Conservation (phyloP, 2,888 invertebrate species). For the Pristionchus exspectatus region DNA sequence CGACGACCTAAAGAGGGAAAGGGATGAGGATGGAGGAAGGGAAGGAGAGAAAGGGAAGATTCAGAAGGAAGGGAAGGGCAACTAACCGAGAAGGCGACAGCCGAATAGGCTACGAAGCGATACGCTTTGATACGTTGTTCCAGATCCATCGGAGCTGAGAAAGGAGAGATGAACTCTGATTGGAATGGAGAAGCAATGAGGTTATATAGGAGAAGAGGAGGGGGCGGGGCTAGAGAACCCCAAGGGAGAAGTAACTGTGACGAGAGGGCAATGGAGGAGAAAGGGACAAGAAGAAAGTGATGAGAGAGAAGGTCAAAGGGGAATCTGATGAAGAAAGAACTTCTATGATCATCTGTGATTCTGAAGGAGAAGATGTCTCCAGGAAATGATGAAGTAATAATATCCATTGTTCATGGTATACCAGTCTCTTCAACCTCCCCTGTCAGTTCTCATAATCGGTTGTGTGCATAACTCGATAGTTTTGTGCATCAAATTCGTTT, state of each 20-base stretch:
- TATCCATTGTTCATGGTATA: background rate
- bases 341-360: background rate
- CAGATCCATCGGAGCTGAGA: slow-evolving; percentile 59
- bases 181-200: background rate
- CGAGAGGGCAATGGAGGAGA: background rate
- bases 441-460: slow-evolving; percentile 15
- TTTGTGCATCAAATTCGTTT: background rate
- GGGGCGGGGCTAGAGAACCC: background rate
- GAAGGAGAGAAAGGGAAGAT: background rate
- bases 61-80: background rate
- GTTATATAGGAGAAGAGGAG: background rate
- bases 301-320: background rate
- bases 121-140: slow-evolving; percentile 65
- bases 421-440: background rate
- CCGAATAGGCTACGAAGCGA: slow-evolving; percentile 66
- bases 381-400: background rate
- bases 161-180: slow-evolving; percentile 46
- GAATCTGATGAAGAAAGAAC: background rate
- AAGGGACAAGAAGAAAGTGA: slow-evolving; percentile 16
- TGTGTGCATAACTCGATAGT: slow-evolving; percentile 13
- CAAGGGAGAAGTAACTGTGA: slow-evolving; percentile 19
- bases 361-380: background rate
- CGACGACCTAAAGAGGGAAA: slow-evolving; percentile 52
- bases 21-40: background rate
- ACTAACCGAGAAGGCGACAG: slow-evolving; percentile 61